Conservation (phyloP, 2,888 invertebrate genomes). For the Cosmia pyralina region DNA sequence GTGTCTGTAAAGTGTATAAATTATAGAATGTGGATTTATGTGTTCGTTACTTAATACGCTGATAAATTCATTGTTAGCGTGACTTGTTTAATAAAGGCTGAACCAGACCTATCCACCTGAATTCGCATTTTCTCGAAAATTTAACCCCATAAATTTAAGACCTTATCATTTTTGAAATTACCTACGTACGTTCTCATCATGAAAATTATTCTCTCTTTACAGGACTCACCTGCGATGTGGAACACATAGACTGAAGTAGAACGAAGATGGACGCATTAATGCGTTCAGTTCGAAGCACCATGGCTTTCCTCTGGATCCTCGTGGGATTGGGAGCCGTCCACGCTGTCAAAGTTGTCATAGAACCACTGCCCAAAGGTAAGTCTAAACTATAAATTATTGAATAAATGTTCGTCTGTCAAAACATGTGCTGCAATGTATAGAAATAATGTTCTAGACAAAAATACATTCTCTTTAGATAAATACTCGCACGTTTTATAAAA, state of each 20-base stretch:
- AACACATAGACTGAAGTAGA: slow-evolving; percentile 70
- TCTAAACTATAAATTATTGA: slow-evolving; percentile 31
- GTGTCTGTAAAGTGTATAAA: not conserved
- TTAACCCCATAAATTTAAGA: not conserved
- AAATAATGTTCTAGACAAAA: not conserved
- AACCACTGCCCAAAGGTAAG: slow-evolving; percentile 89
- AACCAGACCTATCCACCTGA: no score
- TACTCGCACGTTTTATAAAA: slow-evolving; percentile 17
- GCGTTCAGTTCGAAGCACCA: slow-evolving; percentile 70
- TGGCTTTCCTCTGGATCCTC: slow-evolving; percentile 82
- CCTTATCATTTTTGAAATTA: not conserved
- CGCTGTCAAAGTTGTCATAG: slow-evolving; percentile 87
- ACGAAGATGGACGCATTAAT: slow-evolving; percentile 77
- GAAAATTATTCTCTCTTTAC: slow-evolving; percentile 54
- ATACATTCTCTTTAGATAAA: not conserved
- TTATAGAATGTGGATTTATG: not conserved
- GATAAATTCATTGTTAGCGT: not conserved
- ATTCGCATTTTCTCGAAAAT: not conserved
- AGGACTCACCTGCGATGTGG: slow-evolving; percentile 76
- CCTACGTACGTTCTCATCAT: no score
- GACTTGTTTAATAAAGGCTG: not conserved
- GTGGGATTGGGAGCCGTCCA: slow-evolving; percentile 78
- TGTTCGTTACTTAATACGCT: not conserved
- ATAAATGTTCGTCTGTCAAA: not conserved
- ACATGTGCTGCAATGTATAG: not conserved